A percentile compares a stretch with the other conserved stretches of the same genome.
phyloP scores from a whole-genome alignment of 2,113 vertebrate species.

The Bothrops jararaca region DNA sequence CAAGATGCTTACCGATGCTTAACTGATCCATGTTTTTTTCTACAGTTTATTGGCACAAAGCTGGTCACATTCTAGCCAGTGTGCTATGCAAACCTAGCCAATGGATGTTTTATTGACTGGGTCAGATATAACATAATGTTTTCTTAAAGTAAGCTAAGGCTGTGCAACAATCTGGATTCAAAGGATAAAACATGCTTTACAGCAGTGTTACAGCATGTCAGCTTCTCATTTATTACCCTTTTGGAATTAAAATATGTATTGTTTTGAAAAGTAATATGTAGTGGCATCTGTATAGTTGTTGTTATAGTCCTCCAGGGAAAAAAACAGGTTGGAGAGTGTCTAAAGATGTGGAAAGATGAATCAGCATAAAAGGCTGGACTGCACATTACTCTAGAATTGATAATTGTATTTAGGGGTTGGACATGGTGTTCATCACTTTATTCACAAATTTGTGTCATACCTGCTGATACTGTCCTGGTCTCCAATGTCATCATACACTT shows the following conservation, averaged over 20 bases:
- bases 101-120: background rate
- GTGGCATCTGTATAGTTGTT: background rate
- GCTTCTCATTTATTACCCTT: background rate
- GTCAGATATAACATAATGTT: background rate
- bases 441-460: conserved; percentile 54
- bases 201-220: background rate
- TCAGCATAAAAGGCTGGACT: background rate
- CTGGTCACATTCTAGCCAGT: background rate
- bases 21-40: background rate
- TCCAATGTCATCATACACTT: conserved; percentile 87
- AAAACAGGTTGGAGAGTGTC: background rate
- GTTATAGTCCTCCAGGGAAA: background rate
- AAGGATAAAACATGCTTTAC: background rate
- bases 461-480: conserved; percentile 68
- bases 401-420: background rate
- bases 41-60: background rate
- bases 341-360: background rate
- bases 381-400: background rate
- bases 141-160: background rate
- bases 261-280: background rate
- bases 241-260: background rate
- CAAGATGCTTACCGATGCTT: background rate
- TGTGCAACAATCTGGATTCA: background rate
- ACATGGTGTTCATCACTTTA: background rate
- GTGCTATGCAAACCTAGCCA: background rate